A percentile compares a stretch with the other conserved stretches of the same genome.
phyloP scores from a whole-genome alignment of 1,140 invertebrate genomes.

The Ostrea denselamellosa region DNA sequence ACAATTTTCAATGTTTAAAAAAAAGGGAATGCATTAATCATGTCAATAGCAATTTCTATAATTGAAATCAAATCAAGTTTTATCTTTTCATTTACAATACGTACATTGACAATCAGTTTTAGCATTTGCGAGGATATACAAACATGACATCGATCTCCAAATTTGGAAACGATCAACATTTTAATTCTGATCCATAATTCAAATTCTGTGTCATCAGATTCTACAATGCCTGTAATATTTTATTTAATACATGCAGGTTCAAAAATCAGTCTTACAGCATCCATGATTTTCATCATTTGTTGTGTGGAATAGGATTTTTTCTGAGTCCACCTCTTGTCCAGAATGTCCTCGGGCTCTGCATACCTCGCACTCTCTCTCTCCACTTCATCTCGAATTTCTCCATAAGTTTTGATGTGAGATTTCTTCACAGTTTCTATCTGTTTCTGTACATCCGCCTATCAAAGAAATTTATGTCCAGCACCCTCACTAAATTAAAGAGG shows the following conservation, averaged over 20 bases:
- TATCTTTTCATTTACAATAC: no score
- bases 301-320: constrained; percentile 62
- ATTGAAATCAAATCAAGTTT: no score
- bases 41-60: no score
- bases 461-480: constrained; percentile 28
- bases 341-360: constrained; percentile 57
- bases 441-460: constrained; percentile 63
- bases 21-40: not conserved
- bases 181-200: no score
- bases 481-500: not conserved
- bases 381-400: constrained; percentile 54
- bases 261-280: constrained; percentile 66
- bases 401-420: constrained; percentile 50
- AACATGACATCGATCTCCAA: no score
- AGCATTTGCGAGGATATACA: no score
- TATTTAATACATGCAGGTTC: no score
- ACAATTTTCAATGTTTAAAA: not conserved
- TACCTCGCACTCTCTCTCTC: constrained; percentile 40
- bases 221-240: no score
- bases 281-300: constrained; percentile 71
- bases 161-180: no score
- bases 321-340: constrained; percentile 68
- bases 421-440: constrained; percentile 60
- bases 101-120: no score
- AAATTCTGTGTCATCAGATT: no score